Evolutionary conservation across 2,797 vertebrate species (phyloP), one percentile per base, ranked within the genome.

Genomic region (Choloepus didactylus): DNA sequence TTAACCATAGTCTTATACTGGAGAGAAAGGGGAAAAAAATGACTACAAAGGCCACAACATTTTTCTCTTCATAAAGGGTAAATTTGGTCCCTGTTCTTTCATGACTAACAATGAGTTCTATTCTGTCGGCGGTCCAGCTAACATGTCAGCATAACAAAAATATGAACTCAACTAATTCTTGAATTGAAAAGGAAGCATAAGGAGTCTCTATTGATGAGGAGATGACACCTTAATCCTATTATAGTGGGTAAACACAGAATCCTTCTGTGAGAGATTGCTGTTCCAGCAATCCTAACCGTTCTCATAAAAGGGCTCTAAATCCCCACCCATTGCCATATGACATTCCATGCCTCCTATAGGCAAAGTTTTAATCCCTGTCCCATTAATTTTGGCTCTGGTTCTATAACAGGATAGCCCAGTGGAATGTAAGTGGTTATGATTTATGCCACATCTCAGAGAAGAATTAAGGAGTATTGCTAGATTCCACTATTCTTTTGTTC

Each of bases 101-200:
- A 87, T n/a, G 77, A 91, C 8, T 84, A 87, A 56, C 23, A 44
- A 89, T 23, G 29, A 18, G 2, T 94, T 86, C 25, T 89, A 67
- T 25, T 93, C 35, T 31, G 4, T 15, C 54, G 15, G 35, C 1
- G 4, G 19, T 60, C 3, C 9, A 51, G 25, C 8, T 46, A 91
- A 15, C 7, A 59, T 51, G 25, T 86, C 29, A 93, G 25, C 1
- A 38, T 66, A 38, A 77, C 25, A 60, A 3, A 89, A 46, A 87
- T 38, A 73, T 21, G n/a, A 14, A 67, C n/a, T 75, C 15, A 82
- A 59, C 23, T 49, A 35, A 77, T 59, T 56, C 38, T 76, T 85
- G 7, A 94, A 67, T 35, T 35, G 38, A 18, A 80, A 95, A 80
- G 11, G 35, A 73, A 81, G 15, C 29, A 67, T 19, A 23, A 69